Conservation (phyloP, 2,113 vertebrate species). For the Nothoprocta pentlandii region DNA sequence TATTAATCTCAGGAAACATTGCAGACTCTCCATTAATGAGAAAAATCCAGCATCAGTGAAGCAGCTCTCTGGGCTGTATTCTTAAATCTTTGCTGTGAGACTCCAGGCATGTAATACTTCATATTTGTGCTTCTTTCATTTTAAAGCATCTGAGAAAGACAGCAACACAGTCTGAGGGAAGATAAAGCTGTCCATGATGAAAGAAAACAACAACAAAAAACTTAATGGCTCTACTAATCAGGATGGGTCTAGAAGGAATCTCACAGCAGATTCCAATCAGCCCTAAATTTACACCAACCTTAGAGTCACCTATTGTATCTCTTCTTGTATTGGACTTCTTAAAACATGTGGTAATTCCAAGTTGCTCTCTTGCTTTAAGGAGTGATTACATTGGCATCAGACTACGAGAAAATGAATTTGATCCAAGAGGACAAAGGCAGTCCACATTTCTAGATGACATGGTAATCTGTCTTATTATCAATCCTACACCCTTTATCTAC, state of each 20-base stretch:
- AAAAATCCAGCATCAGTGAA: neutral
- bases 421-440: constrained; percentile 83
- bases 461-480: constrained; percentile 73
- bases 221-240: neutral
- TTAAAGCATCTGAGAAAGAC: neutral
- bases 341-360: constrained; percentile 24
- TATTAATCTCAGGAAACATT: neutral
- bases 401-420: constrained; percentile 86
- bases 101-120: neutral
- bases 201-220: neutral
- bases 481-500: neutral
- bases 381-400: constrained; percentile 86
- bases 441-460: constrained; percentile 84
- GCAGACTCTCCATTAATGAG: neutral
- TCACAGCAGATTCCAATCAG: neutral
- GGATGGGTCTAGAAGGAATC: neutral
- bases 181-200: neutral
- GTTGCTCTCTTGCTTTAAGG: constrained; percentile 76
- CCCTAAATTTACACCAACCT: neutral
- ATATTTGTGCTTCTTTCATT: neutral
- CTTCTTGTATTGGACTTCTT: neutral
- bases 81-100: neutral
- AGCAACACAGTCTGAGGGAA: neutral
- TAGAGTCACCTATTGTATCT: neutral
- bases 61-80: neutral